Conservation (phyloP, 2,888 invertebrate species). For the Drosophila maculinotata region DNA sequence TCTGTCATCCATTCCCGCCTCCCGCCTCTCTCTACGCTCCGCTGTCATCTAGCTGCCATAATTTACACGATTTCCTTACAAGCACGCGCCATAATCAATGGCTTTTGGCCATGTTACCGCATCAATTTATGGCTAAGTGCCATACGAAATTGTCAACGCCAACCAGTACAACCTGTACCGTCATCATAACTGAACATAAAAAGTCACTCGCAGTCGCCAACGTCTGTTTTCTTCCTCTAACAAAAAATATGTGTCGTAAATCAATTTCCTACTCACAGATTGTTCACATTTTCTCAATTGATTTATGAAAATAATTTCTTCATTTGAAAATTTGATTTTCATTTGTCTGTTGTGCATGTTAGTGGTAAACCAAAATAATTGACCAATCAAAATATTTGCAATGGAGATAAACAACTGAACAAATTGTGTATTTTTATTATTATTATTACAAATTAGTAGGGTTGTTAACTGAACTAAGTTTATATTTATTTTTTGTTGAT, state of each 20-base stretch:
- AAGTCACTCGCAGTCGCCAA: too few relatives aligned
- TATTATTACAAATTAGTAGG: background rate
- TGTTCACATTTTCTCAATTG: slow-evolving; percentile 20
- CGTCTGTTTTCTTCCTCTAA: background rate
- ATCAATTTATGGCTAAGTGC: slow-evolving; percentile 59
- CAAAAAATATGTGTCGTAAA: slow-evolving; percentile 4
- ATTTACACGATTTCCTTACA: slow-evolving; percentile 72
- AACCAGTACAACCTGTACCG: slow-evolving; percentile 59
- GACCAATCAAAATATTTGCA: slow-evolving; percentile 20
- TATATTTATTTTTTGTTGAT: too few relatives aligned
- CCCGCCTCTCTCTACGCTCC: background rate
- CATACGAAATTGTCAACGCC: slow-evolving; percentile 62
- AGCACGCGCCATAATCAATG: slow-evolving; percentile 65
- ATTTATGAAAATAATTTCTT: slow-evolving; percentile 51
- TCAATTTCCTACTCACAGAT: slow-evolving; percentile 45
- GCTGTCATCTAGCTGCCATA: slow-evolving; percentile 30
- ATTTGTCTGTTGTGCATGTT: slow-evolving; percentile 15
- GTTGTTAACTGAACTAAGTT: background rate
- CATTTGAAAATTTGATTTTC: slow-evolving; percentile 24
- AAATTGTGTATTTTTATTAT: background rate
- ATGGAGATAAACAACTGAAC: background rate
- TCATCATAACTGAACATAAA: slow-evolving; percentile 2
- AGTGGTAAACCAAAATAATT: slow-evolving; percentile 9
- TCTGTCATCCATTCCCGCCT: background rate
- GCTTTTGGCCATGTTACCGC: slow-evolving; percentile 45